Evolutionary conservation across 1,140 invertebrate genomes (phyloP).

Genomic region (Cherax quadricarinatus): DNA sequence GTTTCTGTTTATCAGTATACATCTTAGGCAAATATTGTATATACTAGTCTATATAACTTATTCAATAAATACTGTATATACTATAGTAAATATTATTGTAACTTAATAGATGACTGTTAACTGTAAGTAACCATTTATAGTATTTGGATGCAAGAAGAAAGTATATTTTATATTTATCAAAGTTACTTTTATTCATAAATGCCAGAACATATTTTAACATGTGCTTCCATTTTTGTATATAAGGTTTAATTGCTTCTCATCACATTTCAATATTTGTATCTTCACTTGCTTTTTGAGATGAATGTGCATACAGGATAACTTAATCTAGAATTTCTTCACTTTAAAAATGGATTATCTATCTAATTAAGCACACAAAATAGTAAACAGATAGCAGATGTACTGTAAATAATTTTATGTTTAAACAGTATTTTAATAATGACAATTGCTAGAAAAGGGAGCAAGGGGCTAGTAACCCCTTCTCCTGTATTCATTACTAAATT

Average conservation of each 20-base stretch:
- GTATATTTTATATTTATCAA: background rate
- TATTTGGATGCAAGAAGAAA: background rate
- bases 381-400: too few relatives aligned
- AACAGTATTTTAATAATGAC: too few relatives aligned
- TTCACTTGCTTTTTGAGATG: too few relatives aligned
- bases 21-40: background rate
- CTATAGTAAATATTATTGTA: too few relatives aligned
- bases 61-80: background rate
- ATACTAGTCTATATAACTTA: background rate
- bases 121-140: background rate
- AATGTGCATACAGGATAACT: background rate
- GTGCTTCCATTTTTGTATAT: background rate
- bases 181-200: background rate
- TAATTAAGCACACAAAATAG: too few relatives aligned
- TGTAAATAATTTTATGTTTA: too few relatives aligned
- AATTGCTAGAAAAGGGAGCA: too few relatives aligned
- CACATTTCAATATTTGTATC: background rate
- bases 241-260: background rate
- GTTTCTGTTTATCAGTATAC: background rate
- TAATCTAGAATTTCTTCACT: background rate
- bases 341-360: background rate
- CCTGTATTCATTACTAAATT: too few relatives aligned
- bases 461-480: too few relatives aligned
- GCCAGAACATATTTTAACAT: background rate
- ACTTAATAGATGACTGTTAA: background rate